Conservation (phyloP, 2,113 vertebrate genomes). For the Rhea americana region DNA sequence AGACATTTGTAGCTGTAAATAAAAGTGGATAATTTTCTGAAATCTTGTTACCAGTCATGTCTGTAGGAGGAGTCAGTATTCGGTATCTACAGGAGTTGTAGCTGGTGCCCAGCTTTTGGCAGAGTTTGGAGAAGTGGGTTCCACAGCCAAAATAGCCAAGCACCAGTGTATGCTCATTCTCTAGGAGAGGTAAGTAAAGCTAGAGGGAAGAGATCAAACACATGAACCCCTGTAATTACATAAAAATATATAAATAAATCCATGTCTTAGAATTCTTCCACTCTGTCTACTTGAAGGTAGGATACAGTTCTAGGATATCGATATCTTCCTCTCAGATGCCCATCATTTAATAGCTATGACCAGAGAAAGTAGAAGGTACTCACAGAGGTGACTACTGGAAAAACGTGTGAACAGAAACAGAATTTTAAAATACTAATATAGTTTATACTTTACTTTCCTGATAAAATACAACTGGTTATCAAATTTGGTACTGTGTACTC, state of each 20-base stretch:
- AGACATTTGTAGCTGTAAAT: background rate
- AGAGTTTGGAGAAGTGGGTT: background rate
- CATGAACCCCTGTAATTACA: background rate
- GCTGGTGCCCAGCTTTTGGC: background rate
- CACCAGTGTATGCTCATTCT: background rate
- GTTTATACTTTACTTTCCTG: background rate
- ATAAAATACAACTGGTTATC: background rate
- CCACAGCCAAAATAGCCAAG: background rate
- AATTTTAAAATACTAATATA: background rate
- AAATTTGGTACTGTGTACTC: background rate
- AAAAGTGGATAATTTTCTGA: background rate
- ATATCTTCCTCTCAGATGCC: background rate
- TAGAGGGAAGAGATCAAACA: background rate
- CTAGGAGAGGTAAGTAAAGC: background rate
- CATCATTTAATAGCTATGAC: background rate
- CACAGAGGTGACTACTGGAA: background rate
- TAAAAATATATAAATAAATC: background rate
- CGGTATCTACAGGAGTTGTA: background rate
- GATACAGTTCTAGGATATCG: background rate
- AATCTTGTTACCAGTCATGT: background rate
- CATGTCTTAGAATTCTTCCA: background rate
- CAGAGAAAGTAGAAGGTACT: background rate
- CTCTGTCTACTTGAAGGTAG: background rate
- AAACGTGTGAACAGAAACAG: background rate
- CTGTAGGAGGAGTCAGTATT: background rate